Conservation (phyloP, 2,888 invertebrate species). For the Orchesella flavescens region DNA sequence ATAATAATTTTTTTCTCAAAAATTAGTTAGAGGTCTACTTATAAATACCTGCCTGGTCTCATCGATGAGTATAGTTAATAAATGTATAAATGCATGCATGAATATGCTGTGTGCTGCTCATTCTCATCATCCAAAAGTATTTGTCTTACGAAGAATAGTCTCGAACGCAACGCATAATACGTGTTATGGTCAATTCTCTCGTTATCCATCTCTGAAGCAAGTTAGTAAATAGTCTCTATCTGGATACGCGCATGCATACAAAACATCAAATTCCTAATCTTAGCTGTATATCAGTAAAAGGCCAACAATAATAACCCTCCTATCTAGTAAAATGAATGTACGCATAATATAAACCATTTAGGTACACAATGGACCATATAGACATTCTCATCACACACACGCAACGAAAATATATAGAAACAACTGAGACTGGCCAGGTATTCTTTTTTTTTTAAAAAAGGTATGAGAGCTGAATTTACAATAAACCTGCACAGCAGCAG, state of each 20-base stretch:
- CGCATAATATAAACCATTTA: constrained; percentile 15
- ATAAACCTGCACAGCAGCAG: constrained; percentile 13
- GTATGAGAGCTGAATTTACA: constrained; percentile 1
- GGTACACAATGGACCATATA: neutral
- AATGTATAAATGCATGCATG: no score
- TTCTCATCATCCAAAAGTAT: no score
- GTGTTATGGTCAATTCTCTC: no score
- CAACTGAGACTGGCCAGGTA: constrained; percentile 15
- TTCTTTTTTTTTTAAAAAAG: neutral
- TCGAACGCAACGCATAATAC: no score
- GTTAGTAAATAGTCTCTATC: no score
- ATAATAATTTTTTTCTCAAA: constrained; percentile 25
- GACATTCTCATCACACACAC: no score
- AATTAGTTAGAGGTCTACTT: constrained; percentile 23
- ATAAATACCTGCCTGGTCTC: neutral
- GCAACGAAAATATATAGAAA: neutral
- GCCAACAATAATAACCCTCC: constrained; percentile 18
- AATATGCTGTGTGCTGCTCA: no score
- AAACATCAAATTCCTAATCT: constrained; percentile 15
- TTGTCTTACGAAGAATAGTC: no score
- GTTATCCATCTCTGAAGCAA: no score
- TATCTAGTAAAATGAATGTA: constrained; percentile 46
- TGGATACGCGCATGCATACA: neutral
- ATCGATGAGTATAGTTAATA: neutral
- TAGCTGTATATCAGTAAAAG: constrained; percentile 43